Evolutionary conservation across 2,888 invertebrate genomes (phyloP).

Genomic region (Atherix ibis): DNA sequence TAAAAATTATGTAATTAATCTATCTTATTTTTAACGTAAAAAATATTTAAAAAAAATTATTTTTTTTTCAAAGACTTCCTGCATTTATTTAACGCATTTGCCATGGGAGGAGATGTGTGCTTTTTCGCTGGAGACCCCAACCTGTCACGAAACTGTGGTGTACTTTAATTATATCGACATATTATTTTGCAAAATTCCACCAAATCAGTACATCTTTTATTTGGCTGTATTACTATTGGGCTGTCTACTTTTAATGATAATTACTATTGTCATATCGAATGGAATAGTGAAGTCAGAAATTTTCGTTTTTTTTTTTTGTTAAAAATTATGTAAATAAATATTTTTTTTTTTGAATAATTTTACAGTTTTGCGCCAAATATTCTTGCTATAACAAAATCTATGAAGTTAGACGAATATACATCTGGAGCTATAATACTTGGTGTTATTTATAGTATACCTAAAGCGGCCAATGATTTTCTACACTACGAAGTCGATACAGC

Average conservation of each 20-base stretch:
- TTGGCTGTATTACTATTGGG: not conserved
- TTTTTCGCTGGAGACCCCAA: not conserved
- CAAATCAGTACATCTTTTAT: conserved; percentile 1
- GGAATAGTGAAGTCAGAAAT: no score
- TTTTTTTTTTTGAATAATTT: conserved; percentile 2
- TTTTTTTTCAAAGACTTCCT: not conserved
- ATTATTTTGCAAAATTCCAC: conserved; percentile 3
- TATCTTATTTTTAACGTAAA: no score
- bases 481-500: not conserved
- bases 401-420: conserved; percentile 2
- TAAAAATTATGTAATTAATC: no score
- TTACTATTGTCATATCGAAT: no score
- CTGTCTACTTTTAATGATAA: not conserved
- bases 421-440: conserved; percentile 3
- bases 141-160: conserved; percentile 3
- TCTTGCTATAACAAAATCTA: conserved; percentile 1
- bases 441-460: not conserved
- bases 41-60: no score
- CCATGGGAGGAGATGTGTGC: conserved; percentile 4
- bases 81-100: conserved; percentile 1
- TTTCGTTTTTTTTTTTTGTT: not conserved
- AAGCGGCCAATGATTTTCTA: not conserved
- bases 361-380: conserved; percentile 5
- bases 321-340: not conserved
- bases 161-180: conserved; percentile 4